phyloP scores from a whole-genome alignment of 2,113 vertebrate genomes.

The Heliornis fulica region DNA sequence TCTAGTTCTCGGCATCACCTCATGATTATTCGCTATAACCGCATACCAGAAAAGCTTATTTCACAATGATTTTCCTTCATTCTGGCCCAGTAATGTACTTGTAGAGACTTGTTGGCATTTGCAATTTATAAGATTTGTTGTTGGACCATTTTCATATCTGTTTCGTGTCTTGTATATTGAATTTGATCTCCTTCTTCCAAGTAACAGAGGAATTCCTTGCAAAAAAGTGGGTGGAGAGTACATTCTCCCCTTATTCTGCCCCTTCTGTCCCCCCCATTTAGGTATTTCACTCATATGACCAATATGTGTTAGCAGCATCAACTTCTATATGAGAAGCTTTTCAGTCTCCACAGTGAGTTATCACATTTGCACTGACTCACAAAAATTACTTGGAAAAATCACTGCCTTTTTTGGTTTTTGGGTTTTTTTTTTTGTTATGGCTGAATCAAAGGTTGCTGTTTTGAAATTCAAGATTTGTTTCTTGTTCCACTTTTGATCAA shows the following conservation, averaged over 20 bases:
- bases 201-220: neutral
- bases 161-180: constrained; percentile 30
- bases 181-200: constrained; percentile 7
- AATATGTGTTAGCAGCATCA: neutral
- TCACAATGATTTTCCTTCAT: constrained; percentile 56
- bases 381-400: neutral
- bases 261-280: neutral
- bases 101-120: constrained; percentile 45
- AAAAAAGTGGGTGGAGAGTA: neutral
- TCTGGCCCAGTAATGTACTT: constrained; percentile 39
- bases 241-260: neutral
- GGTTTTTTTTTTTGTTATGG: too few relatives aligned
- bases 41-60: constrained; percentile 67
- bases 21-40: constrained; percentile 61
- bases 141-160: constrained; percentile 35
- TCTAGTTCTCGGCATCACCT: constrained; percentile 54
- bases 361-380: neutral
- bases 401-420: neutral
- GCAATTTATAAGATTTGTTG: constrained; percentile 57
- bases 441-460: neutral
- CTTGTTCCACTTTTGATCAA: neutral
- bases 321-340: neutral
- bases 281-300: neutral
- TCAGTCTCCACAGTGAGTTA: neutral
- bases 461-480: neutral